Conservation (phyloP, 1,140 invertebrate genomes). For the Scylla paramamosain region DNA sequence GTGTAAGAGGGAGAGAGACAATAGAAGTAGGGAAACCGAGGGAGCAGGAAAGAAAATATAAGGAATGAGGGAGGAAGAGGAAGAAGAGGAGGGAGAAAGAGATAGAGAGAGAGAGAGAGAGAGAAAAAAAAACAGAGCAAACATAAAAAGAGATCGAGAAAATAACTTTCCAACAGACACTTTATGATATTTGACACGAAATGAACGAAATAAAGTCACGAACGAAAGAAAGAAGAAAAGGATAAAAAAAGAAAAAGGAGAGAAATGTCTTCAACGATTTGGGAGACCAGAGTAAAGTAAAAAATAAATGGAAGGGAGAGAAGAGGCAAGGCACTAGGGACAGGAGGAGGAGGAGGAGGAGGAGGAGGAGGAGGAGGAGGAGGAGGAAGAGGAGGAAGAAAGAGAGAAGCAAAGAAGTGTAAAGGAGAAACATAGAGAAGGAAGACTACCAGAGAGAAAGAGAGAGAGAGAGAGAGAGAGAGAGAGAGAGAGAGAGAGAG, state of each 20-base stretch:
- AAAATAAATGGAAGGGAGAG: too few relatives aligned
- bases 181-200: background rate
- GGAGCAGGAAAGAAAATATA: background rate
- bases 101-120: background rate
- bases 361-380: too few relatives aligned
- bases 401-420: too few relatives aligned
- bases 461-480: conserved; percentile 18
- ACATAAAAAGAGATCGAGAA: background rate
- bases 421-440: too few relatives aligned
- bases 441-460: background rate
- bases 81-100: background rate
- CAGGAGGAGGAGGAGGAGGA: too few relatives aligned
- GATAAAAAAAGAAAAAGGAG: too few relatives aligned
- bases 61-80: background rate
- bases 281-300: too few relatives aligned
- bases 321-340: too few relatives aligned
- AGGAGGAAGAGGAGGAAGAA: too few relatives aligned
- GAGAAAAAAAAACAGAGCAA: background rate
- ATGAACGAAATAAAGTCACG: background rate
- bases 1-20: background rate
- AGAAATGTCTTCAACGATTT: too few relatives aligned
- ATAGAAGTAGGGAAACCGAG: background rate
- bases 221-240: background rate
- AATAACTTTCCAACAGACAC: background rate
- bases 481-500: background rate